A percentile compares a stretch with the other conserved stretches of the same genome.
Evolutionary conservation across 2,888 invertebrate genomes (phyloP).

Genomic region (Mythimna vitellina): DNA sequence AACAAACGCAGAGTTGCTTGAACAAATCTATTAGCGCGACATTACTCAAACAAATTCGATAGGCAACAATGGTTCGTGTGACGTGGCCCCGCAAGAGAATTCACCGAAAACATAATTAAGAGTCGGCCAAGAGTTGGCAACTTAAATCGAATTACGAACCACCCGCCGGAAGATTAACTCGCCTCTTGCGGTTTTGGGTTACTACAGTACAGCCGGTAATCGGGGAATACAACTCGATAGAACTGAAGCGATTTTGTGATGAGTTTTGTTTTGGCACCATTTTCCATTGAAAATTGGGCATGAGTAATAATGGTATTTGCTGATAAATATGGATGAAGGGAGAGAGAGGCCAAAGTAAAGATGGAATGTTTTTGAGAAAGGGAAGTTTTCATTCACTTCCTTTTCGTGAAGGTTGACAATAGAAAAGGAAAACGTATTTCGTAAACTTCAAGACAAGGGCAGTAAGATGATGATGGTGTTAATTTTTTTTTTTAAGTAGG

Average conservation of each 20-base stretch:
- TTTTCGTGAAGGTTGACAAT: background rate
- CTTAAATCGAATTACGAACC: conserved; percentile 82
- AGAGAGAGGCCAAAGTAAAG: background rate
- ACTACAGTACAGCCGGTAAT: conserved; percentile 42
- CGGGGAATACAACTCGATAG: conserved; percentile 45
- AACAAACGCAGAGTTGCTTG: conserved; percentile 28
- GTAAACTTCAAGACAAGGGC: background rate
- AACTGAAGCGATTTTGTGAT: conserved; percentile 26
- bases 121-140: conserved; percentile 74
- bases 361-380: background rate
- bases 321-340: background rate
- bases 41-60: conserved; percentile 64
- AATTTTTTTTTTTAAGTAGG: background rate
- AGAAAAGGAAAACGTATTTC: background rate
- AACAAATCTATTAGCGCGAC: conserved; percentile 59
- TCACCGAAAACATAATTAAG: conserved; percentile 75
- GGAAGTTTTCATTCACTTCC: background rate
- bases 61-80: conserved; percentile 67
- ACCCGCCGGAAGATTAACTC: conserved; percentile 71
- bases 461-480: background rate
- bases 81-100: conserved; percentile 61
- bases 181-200: conserved; percentile 69
- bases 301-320: conserved; percentile 1
- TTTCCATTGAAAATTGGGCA: background rate
- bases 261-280: conserved; percentile 27